Evolutionary conservation across 2,888 invertebrate species (phyloP).

Genomic region (Eledona agricola): DNA sequence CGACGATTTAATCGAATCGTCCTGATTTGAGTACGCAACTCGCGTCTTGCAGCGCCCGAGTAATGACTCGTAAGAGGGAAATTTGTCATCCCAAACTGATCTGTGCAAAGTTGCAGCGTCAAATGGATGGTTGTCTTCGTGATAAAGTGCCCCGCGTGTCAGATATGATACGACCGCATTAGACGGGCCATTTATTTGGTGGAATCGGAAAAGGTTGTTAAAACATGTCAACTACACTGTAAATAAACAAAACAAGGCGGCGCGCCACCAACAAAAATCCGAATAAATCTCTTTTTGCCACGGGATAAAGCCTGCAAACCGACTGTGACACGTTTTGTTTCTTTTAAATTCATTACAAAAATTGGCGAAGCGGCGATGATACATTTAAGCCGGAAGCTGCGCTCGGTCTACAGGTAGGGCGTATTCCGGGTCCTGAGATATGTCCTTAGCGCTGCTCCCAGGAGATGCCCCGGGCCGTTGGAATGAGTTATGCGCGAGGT

Average conservation of each 20-base stretch:
- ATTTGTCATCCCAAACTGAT: slow-evolving; percentile 15
- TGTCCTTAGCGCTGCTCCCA: slow-evolving; percentile 34
- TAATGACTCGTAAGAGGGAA: too few species aligned
- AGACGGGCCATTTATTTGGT: slow-evolving; percentile 39
- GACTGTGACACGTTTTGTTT: too few species aligned
- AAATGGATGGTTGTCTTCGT: slow-evolving; percentile 32
- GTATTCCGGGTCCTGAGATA: slow-evolving; percentile 31
- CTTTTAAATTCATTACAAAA: too few species aligned
- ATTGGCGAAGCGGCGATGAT: slow-evolving; percentile 29
- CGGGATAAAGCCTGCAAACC: too few species aligned
- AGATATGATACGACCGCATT: slow-evolving; percentile 37
- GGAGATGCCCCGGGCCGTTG: slow-evolving; percentile 23
- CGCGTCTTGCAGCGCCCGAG: too few species aligned
- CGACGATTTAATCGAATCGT: neutral
- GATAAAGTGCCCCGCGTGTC: slow-evolving; percentile 37
- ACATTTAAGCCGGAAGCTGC: slow-evolving; percentile 31
- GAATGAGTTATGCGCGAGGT: slow-evolving; percentile 39
- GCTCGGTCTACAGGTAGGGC: slow-evolving; percentile 32
- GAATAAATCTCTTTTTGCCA: too few species aligned
- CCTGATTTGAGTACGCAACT: neutral
- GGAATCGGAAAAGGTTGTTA: slow-evolving; percentile 38
- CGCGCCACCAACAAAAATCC: slow-evolving; percentile 7
- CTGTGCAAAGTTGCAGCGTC: too few species aligned
- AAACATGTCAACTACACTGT: slow-evolving; percentile 38
- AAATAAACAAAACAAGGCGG: slow-evolving; percentile 29